Evolutionary conservation across 2,888 invertebrate genomes (phyloP), one percentile per base, ranked within the genome.

Genomic region (Augochlorella aurata): DNA sequence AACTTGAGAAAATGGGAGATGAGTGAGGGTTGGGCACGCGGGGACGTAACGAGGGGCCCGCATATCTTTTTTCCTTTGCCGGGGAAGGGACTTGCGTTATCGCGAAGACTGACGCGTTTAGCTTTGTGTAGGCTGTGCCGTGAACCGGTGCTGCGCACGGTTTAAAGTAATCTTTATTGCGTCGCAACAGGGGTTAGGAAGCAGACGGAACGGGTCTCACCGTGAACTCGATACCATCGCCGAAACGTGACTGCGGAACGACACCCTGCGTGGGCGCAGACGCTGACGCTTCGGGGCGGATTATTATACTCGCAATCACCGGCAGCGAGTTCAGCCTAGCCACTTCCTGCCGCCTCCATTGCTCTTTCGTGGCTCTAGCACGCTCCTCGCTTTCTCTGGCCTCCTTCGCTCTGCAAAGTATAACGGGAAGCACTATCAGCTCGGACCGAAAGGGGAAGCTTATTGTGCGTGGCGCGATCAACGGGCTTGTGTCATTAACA

Each of bases 251-350:
- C 63, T 90, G 88, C 50, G 85, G 49, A 44, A 85, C 16, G n/a
- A 75, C 0, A 54, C 74, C 74, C 24, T 81, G 44, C 16, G 58
- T 12, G 68, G 58, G 9, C 29, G 71, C 38, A 71, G 38, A 5
- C 38, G 38, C 38, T 1, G 79, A 63, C n/a, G 21, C 18, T 50
- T 61, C 21, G 65, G 88, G 75, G 38, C 68, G 87, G 68, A 92
- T 47, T 83, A 92, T 87, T 89, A 92, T 92, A 77, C 85, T 89
- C 29, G 92, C 92, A 69, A 80, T 89, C 29, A 92, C 90, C 54
- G 92, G 92, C 68, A 92, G 79, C 24, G 90, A 77, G 77, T 89
- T 88, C 67, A 91, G 86, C 74, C 90, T 89, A 66, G 84, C 85
- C 78, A 86, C 85, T 81, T 91, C 91, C n/a, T 84, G 85, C 69